Base-by-base conservation (phyloP, 2,113 vertebrate species). In the Rhinichthys klamathensis region DNA sequence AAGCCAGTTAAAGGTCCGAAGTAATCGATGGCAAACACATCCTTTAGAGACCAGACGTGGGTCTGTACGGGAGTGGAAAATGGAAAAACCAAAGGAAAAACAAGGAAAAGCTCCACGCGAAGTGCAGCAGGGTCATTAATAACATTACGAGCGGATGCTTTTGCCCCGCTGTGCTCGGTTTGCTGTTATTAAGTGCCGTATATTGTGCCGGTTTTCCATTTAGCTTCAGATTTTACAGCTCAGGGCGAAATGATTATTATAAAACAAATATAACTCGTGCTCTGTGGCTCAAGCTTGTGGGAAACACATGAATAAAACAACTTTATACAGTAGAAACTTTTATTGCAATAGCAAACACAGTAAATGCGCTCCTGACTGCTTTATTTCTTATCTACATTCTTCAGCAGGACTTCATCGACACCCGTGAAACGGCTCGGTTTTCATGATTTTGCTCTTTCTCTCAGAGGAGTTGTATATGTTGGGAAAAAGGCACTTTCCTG, bases 1-100 rank as follows among this genome's bases (percentile, higher is more conserved):
- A 92, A 91, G 89, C 78, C 83, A 88, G 84, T 69, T 60, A 83
- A 80, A 85, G 69, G 87, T 81, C 77, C 16, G 54, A 65, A 73
- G 32, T 8, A 80, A 70, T 80, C 74, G 61, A 80, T 84, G 65
- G 60, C 2, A 6, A 9, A 46, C 9, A 8, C 41, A 51, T 27
- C 13, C 41, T 51, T 75, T 49, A 75, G 73, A 76, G 73, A 11
- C 73, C 73, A 25, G 73, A 30, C 73, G 13, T 23, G 38, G 18
- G n/a, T n/a, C 38, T 15, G 41, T 11, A 27, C 6, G 6, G 23
- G 4, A 8, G 41, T 21, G 32, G 32, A 13, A 75, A 51, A 74
- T 15, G 44, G 72, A 74, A 46, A 74, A 73, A 46, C 38, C 3
- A 27, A n/a, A 51, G 73, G 23, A 25, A 51, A 49, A 76, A 30